Evolutionary conservation across 2,113 vertebrate genomes (phyloP), one percentile per base, ranked within the genome.

Genomic region (Sisor rabdophorus): DNA sequence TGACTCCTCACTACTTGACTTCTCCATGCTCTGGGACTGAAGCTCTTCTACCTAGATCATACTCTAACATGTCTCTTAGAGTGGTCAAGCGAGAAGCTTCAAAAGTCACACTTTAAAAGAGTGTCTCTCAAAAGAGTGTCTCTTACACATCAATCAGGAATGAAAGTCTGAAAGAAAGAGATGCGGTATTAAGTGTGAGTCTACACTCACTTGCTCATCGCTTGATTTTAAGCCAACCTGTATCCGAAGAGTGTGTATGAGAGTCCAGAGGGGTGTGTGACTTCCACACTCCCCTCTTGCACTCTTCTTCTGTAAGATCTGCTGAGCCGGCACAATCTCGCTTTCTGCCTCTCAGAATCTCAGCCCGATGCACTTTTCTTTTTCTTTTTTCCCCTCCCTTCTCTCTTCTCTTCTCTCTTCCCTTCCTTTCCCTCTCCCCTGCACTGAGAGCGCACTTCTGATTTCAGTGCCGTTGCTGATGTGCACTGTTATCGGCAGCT

Each of bases 1-100:
- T 85, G 96, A 98, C 90, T 97, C 96, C 90, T 98, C 97, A 87
- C 97, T 99, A 94, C 97, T 98, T 90, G 97, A 98, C 93, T 98
- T 99, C 94, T 98, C 96, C 97, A 98, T 99, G 93, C 91, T 97
- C 91, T 88, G 89, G 81, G 81, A 85, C 90, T 82, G 90, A 90
- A 88, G 91, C 89, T 89, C 82, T 85, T 85, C 81, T 89, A 82
- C 82, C 87, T 82, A 89, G 87, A 81, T 81, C 89, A 88, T 86
- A 83, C 84, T 89, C 85, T 87, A 93, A 84, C 94, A 96, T 96
- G 92, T 93, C 94, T 89, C 89, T 93, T 85, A 82, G 85, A 88
- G 89, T 80, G 86, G 82, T 82, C 77, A 73, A 81, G 75, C 80
- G 83, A 77, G 81, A 83, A 74, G 75, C 36, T 71, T 52, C 11